Conservation (phyloP, 2,888 invertebrate genomes). For the Caenorhabditis sp. region DNA sequence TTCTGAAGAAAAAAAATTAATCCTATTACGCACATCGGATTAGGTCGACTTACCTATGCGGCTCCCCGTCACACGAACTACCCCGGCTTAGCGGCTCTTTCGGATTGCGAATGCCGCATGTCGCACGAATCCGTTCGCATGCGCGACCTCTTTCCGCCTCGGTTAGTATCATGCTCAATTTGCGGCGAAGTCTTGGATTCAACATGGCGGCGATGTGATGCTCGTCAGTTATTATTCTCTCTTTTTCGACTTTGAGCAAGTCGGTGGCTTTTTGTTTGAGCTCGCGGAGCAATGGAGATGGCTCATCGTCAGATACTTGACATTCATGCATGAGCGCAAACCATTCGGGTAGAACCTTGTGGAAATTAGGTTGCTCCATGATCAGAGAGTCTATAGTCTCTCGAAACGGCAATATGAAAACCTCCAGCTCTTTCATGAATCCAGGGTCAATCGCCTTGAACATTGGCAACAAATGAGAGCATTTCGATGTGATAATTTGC, state of each 20-base stretch:
- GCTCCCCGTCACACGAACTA: slow-evolving; percentile 50
- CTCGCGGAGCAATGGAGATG: slow-evolving; percentile 33
- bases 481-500: slow-evolving; percentile 25
- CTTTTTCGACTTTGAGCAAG: slow-evolving; percentile 30
- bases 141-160: slow-evolving; percentile 50
- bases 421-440: slow-evolving; percentile 52
- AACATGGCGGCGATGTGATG: slow-evolving; percentile 64
- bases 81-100: slow-evolving; percentile 48
- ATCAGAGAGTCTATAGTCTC: slow-evolving; percentile 56
- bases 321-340: slow-evolving; percentile 51
- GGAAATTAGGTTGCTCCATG: slow-evolving; percentile 43
- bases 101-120: slow-evolving; percentile 44
- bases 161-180: slow-evolving; percentile 50
- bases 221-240: slow-evolving; percentile 48
- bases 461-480: slow-evolving; percentile 12
- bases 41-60: slow-evolving; percentile 21
- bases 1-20: slow-evolving; percentile 25
- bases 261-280: slow-evolving; percentile 34
- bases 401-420: slow-evolving; percentile 61
- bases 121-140: slow-evolving; percentile 40
- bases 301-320: slow-evolving; percentile 43
- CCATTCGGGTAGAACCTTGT: slow-evolving; percentile 52
- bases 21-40: background rate
- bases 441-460: slow-evolving; percentile 32
- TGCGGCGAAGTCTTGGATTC: slow-evolving; percentile 55